Base-by-base conservation (phyloP, 2,888 invertebrate species). In the Hipparchia semele region DNA sequence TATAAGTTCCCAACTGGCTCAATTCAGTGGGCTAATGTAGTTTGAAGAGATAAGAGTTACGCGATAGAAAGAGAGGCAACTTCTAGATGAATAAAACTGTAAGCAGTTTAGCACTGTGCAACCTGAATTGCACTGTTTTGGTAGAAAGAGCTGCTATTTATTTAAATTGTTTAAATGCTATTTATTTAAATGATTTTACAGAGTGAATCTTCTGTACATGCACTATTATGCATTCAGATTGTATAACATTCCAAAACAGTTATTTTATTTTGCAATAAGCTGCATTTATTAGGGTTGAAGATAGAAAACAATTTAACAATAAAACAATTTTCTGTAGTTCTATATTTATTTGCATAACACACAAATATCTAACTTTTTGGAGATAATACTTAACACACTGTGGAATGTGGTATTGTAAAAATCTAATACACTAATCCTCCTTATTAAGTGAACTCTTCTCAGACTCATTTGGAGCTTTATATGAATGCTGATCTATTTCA, bases 401-500 rank as follows among this genome's bases (percentile, higher is more conserved):
- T 78, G 87, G 88, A 87, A 86, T 87, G 87, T 83, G 68, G 51
- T 13, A 60, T 54, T 8, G 61, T 13, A 69, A 60, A 62, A 68
- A 74, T 71, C 70, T 87, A 70, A 75, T 70, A 68, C 70, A 70
- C 87, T 77, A 93, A 81, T 93, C 94, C 80, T 91, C 82, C 80
- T 94, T 93, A 80, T 94, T 92, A 56, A 92, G 81, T 77, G 82
- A 81, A 73, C 82, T 88, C 75, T 86, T 91, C 62, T 84, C 85
- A 13, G 81, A 59, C 70, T 79, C 78, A 49, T 76, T 74, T 66
- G 72, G 13, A 8, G n/a, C 46, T 62, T 78, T 76, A 73, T 92
- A 92, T 33, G 82, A 76, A 73, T 91, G 91, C 77, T 94, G 94
- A 78, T 94, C 91, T 79, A 95, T 89, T 82, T 94, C 94, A 84